Base-by-base conservation (phyloP, 2,113 vertebrate genomes). In the Clarias batrachus region DNA sequence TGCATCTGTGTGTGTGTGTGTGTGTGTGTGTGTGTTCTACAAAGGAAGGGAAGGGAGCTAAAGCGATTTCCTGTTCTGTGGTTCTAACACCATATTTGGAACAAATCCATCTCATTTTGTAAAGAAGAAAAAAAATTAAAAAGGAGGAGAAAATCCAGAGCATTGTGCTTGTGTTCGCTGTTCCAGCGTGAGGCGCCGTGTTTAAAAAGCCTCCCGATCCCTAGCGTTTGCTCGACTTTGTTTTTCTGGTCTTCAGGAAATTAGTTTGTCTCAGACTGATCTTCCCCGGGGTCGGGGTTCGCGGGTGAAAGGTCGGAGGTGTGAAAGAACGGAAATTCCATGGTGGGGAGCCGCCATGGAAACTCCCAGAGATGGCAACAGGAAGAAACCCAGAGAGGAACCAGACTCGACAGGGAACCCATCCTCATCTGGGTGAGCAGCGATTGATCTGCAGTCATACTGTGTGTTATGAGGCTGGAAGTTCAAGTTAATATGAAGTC, bases 31-130 rank as follows among this genome's bases (percentile, higher is more conserved):
- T 86, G 60, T 19, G 13, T 33, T 37, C 0, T 8, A 48, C 48
- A 17, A 54, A 41, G 54, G 56, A 68, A 54, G 33, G 73, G 60
- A 78, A 87, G 78, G 77, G 81, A 73, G 37, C 25, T 60, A 37
- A 87, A 68, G 41, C 41, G 0, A 48, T 87, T 87, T 87, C 86
- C 86, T 84, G 54, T 87, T 87, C 57, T 76, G 70, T 65, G n/a
- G 8, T 76, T 37, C 25, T 57, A 14, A 11, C 21, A 54, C 14
- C 21, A 56, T 56, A 60, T 30, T 23, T 66, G n/a, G 56, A 60
- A 30, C 16, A 25, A 6, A n/a, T 4, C 33, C 9, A 23, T n/a
- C 33, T 85, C 37, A 13, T 57, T 21, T 68, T 66, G 68, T 19
- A 5, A 33, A 19, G 37, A 17, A 33, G 16, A 70, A 0, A 17